phyloP scores from a whole-genome alignment of 2,888 invertebrate species.

The Chamaedrilus cognettii region DNA sequence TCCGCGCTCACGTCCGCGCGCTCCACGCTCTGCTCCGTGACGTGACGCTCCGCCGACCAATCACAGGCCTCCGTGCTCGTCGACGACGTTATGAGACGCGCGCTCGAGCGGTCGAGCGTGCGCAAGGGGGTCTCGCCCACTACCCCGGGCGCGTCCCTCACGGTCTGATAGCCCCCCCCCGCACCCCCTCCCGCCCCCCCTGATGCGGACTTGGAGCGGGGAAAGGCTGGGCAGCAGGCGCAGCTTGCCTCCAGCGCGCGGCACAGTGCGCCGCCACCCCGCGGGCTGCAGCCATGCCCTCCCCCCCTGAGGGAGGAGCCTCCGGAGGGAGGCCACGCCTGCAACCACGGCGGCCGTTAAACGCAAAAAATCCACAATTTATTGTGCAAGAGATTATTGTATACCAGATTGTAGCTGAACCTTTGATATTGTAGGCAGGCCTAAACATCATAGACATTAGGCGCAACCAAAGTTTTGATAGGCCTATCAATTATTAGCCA shows the following conservation, averaged over 20 bases:
- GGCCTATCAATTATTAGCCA: no score
- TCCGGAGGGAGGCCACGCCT: neutral
- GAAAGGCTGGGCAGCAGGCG: neutral
- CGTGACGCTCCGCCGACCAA: slow-evolving; percentile 27
- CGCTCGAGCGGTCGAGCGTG: neutral
- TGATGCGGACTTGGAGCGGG: neutral
- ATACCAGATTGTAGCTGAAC: no score
- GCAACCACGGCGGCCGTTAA: no score
- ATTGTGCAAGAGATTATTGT: no score
- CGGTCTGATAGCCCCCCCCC: neutral
- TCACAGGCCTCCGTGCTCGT: neutral
- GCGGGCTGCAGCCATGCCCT: no score
- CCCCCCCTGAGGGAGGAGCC: neutral
- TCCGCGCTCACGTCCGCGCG: slow-evolving; percentile 36
- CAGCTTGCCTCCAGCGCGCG: neutral
- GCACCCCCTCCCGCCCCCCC: neutral
- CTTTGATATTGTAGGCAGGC: no score
- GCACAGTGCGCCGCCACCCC: neutral
- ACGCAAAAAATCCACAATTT: no score
- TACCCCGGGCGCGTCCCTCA: neutral
- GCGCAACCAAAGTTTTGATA: no score
- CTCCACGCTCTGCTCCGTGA: slow-evolving; percentile 30
- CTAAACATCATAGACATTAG: no score
- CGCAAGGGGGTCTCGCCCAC: neutral
- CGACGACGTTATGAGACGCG: neutral